Conservation (phyloP, 2,888 invertebrate genomes). For the Lydus trimaculatus region DNA sequence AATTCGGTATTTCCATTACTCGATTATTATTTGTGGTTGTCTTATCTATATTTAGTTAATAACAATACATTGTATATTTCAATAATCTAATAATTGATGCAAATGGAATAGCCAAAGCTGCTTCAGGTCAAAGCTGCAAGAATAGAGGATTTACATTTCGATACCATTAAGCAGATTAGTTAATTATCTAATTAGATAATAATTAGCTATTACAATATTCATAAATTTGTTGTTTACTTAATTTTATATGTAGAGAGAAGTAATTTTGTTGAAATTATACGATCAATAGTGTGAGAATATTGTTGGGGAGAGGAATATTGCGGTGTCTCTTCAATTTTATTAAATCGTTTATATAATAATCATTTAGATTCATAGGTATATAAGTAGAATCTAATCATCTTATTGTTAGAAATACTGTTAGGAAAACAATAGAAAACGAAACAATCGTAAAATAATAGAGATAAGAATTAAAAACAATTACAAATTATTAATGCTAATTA, state of each 20-base stretch:
- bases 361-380: not conserved
- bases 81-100: not conserved
- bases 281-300: not conserved
- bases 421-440: not conserved
- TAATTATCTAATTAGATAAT: not conserved
- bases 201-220: not conserved
- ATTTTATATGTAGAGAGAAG: too few species aligned
- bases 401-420: not conserved
- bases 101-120: not conserved
- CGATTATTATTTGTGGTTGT: not conserved
- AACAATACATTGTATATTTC: not conserved
- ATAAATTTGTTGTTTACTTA: not conserved
- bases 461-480: not conserved
- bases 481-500: slow-evolving; percentile 1
- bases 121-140: not conserved
- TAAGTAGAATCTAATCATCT: not conserved
- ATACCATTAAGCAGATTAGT: not conserved
- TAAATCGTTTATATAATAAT: not conserved
- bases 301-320: not conserved
- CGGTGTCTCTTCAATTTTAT: not conserved
- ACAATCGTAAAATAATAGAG: not conserved
- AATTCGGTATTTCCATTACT: not conserved
- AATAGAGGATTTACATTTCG: not conserved
- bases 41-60: not conserved
- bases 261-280: not conserved